Evolutionary conservation across 1,140 invertebrate species (phyloP), one percentile per base, ranked within the genome.

Genomic region (Lepeophtheirus salmonis): DNA sequence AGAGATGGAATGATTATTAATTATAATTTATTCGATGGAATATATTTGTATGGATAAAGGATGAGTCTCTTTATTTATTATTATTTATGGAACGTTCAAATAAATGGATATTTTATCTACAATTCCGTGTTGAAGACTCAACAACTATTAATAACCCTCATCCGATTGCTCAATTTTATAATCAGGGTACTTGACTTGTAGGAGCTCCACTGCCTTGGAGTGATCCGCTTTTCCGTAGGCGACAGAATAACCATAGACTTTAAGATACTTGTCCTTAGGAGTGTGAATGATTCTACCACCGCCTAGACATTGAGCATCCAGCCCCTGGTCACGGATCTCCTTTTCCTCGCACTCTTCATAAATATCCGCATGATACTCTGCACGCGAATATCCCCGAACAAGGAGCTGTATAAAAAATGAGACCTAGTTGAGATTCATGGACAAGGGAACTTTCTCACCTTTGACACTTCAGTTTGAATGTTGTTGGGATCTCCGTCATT

Each of bases 241-340:
- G 78, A 83, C 80, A 17, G 87, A 91, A 70, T 89, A 89, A 56
- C 87, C 87, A 72, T 85, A 90, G 63, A 92, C 84, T 66, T 82
- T 77, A 52, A 92, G 78, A 55, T 74, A 78, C 67, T 86, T 88
- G n/a, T 76, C 73, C 1, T 72, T 72, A 0, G 80, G 68, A 48
- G 86, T 78, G 70, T 89, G 84, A 18, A 80, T 73, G 65, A 92
- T 90, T 65, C 86, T 75, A 16, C 89, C 89, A 60, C 88, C 88
- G 6, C 88, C 88, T 10, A 85, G 67, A 67, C 83, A 84, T 65
- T 86, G 80, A 65, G 77, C 76, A 57, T 81, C 78, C 57, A 85
- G 64, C 1, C 78, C 76, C 17, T 71, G 64, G 6, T 70, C 66
- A n/a, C 25, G 52, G 50, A 64, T 64, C 26, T 82, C 65, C 25